These are phyloP conservation scores for Pithys albifrons DNA, from an alignment of 2,113 vertebrate genomes.

Conservation along the genomic window DNA sequence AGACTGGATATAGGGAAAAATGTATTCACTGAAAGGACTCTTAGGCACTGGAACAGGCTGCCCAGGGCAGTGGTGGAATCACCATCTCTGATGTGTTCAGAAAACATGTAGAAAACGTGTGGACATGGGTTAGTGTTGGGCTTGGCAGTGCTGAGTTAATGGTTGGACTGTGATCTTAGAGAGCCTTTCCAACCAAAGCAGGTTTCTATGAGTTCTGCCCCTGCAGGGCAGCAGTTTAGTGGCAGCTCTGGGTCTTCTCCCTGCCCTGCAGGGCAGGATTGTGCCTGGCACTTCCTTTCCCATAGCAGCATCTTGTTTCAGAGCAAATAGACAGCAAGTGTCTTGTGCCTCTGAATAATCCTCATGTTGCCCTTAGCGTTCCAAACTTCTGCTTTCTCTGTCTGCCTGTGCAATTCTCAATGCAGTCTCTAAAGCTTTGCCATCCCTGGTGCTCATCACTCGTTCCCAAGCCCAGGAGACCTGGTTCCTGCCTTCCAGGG, in stretches of 20 bases:
- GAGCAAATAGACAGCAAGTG: accelerated
- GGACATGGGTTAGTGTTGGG: not conserved
- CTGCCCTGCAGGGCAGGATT: not conserved
- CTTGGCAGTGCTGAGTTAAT: not conserved
- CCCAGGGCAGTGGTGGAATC: not conserved
- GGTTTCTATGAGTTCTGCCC: not conserved
- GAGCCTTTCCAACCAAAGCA: not conserved
- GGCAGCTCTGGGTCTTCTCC: accelerated
- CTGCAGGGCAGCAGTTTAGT: not conserved
- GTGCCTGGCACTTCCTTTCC: not conserved
- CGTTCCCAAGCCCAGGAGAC: not conserved
- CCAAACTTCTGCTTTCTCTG: constrained; percentile 11
- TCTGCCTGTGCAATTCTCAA: not conserved
- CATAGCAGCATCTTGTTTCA: not conserved
- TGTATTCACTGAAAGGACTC: not conserved
- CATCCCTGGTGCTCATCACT: accelerated
- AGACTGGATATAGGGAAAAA: not conserved
- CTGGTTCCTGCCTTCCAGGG: not conserved
- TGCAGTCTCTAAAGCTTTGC: not conserved
- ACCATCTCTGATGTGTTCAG: not conserved
- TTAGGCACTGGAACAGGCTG: not conserved
- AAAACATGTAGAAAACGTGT: not conserved
- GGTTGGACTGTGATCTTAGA: not conserved
- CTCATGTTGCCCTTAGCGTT: not conserved
- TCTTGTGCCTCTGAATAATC: constrained; percentile 37